These are phyloP conservation scores for Eutolmus rufibarbis DNA, from an alignment of 2,888 invertebrate genomes.

Conservation along the genomic window DNA sequence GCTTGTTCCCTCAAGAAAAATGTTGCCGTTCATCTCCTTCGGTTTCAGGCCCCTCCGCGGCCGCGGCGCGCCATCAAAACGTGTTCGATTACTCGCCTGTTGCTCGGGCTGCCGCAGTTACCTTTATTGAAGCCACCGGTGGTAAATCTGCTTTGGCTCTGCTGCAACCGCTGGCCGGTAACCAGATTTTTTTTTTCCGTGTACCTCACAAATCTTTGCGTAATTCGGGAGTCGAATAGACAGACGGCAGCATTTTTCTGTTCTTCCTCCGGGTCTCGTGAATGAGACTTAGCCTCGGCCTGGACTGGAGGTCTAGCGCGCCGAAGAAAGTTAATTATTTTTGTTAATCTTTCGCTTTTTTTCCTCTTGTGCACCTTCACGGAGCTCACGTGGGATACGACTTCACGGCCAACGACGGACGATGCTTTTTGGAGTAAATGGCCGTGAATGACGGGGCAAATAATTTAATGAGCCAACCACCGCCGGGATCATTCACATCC, in stretches of 20 bases:
- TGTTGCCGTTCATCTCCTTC: not conserved
- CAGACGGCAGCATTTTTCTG: slow-evolving; percentile 38
- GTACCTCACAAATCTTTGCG: slow-evolving; percentile 45
- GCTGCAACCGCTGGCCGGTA: not conserved
- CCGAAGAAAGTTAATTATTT: slow-evolving; percentile 35
- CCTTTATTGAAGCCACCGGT: slow-evolving; percentile 42
- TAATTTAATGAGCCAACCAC: not conserved
- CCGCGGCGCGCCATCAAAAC: not conserved
- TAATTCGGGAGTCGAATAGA: slow-evolving; percentile 46
- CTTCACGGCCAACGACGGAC: not conserved
- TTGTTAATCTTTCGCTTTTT: not conserved
- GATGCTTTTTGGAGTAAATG: not conserved
- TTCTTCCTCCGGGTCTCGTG: not conserved
- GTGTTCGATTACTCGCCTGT: slow-evolving; percentile 43
- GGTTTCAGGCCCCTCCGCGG: not conserved
- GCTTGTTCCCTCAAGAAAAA: slow-evolving; percentile 30
- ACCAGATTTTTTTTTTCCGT: not conserved
- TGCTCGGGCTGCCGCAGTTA: slow-evolving; percentile 42
- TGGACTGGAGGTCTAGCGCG: not conserved
- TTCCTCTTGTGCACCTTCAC: not conserved
- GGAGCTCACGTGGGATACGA: not conserved
- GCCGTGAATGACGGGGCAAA: not conserved
- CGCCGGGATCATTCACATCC: not conserved
- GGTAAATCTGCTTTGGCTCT: slow-evolving; percentile 30
- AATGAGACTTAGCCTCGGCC: not conserved